Evolutionary conservation across 1,140 invertebrate genomes (phyloP).

Genomic region (Drosophila erecta): DNA sequence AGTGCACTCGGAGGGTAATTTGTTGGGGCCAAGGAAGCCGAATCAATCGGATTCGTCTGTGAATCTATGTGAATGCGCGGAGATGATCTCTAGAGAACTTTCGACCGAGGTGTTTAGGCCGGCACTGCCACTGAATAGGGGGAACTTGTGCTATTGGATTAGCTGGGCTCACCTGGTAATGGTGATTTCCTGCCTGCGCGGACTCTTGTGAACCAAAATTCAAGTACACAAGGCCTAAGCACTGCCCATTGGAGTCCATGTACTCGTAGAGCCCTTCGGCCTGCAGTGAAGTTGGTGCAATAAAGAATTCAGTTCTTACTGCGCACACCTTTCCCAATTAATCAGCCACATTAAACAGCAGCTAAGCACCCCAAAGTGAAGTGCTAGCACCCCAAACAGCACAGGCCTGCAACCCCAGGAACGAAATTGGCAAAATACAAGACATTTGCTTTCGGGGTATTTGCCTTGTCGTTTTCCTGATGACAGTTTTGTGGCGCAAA

Average conservation of each 20-base stretch:
- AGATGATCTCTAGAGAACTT: background rate
- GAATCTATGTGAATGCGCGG: no score
- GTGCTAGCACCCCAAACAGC: no score
- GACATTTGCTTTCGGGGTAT: constrained; percentile 42
- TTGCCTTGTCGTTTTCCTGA: constrained; percentile 3
- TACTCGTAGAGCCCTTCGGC: no score
- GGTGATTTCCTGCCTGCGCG: constrained; percentile 37
- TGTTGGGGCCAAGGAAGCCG: background rate
- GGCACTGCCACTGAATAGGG: no score
- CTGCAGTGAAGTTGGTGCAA: no score
- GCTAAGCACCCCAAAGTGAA: no score
- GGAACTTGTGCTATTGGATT: constrained; percentile 17
- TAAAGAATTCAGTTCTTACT: no score
- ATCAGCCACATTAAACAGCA: background rate
- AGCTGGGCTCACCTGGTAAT: constrained; percentile 36
- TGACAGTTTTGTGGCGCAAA: constrained; percentile 3
- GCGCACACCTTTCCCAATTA: background rate
- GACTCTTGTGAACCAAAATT: constrained; percentile 12
- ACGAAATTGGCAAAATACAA: background rate
- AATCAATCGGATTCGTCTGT: no score
- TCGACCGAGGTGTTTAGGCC: background rate
- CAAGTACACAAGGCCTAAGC: no score
- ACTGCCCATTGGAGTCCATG: no score
- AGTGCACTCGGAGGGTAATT: constrained; percentile 7
- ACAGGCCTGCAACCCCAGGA: background rate